Evolutionary conservation across 2,888 invertebrate genomes (phyloP), one percentile per base, ranked within the genome.

Genomic region (Chirona hameri): DNA sequence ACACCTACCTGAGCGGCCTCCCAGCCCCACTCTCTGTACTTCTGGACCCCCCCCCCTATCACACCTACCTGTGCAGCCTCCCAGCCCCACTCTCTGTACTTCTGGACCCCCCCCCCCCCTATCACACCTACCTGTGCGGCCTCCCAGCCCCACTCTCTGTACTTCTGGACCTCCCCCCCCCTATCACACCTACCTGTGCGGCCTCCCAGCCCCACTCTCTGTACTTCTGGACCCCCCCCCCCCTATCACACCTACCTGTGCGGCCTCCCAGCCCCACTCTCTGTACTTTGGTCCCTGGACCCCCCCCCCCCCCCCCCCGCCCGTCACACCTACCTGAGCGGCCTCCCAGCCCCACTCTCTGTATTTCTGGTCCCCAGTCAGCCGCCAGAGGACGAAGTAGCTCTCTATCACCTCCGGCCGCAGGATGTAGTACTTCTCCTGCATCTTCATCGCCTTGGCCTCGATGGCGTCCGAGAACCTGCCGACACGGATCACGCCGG

Each of bases 291-390:
- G n/a, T n/a, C n/a, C n/a, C n/a, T n/a, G n/a, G n/a, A n/a, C n/a
- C n/a, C n/a, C n/a, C n/a, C n/a, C n/a, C n/a, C n/a, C 52, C 14
- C 10, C 52, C n/a, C n/a, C n/a, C n/a, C n/a, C n/a, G n/a, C n/a
- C n/a, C n/a, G 12, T 14, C 10, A 1, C 1, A 65, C 86, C 86
- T 87, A 94, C 94, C 91, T 94, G 92, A 3, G 96, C 95, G 18
- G 95, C 97, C 87, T 98, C 96, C 99, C 99, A 99, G n/a, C 96
- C 99, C 99, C 99, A 99, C 86, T 99, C 96, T 85, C 98, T 91
- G 90, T 99, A 99, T 88, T 96, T 97, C 87, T 94, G 93, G 87
- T 99, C 95, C 88, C 97, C 96, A 84, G 99, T 99, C 84, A 98
- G 90, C 84, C 99, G 91, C 95, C 98, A 99, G 91, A 99, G 91